phyloP scores from a whole-genome alignment of 2,797 vertebrate species.

The Halcyon chelicuti region DNA sequence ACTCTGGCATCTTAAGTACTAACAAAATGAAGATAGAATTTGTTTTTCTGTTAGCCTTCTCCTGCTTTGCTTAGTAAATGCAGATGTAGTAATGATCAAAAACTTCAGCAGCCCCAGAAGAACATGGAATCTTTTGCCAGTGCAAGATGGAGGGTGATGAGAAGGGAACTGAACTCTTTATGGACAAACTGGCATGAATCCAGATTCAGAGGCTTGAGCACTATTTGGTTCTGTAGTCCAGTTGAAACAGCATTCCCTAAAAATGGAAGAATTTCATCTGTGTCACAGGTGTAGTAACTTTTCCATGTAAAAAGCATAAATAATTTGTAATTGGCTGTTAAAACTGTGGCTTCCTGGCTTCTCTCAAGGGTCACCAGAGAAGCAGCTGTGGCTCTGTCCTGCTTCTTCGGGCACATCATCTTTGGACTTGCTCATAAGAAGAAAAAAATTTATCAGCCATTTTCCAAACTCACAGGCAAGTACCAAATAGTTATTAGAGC shows the following conservation, averaged over 20 bases:
- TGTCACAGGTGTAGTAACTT: neutral
- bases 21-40: neutral
- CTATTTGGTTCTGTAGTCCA: neutral
- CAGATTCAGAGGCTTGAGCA: neutral
- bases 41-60: neutral
- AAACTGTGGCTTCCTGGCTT: neutral
- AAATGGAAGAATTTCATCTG: neutral
- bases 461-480: neutral
- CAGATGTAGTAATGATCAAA: neutral
- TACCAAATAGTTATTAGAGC: neutral
- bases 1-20: neutral
- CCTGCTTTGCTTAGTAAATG: neutral
- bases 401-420: neutral
- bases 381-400: neutral
- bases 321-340: neutral
- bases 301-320: neutral
- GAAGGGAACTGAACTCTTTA: neutral
- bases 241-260: neutral
- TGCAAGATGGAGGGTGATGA: neutral
- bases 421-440: neutral
- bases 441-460: neutral
- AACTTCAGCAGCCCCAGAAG: neutral
- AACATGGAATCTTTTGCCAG: rapidly evolving
- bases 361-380: neutral
- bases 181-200: neutral